Percentiles rank a stretch among this genome's conserved stretches.
These are phyloP conservation scores for Acrossocheilus fasciatus DNA, from an alignment of 2,797 vertebrate genomes.

Conservation along the genomic window DNA sequence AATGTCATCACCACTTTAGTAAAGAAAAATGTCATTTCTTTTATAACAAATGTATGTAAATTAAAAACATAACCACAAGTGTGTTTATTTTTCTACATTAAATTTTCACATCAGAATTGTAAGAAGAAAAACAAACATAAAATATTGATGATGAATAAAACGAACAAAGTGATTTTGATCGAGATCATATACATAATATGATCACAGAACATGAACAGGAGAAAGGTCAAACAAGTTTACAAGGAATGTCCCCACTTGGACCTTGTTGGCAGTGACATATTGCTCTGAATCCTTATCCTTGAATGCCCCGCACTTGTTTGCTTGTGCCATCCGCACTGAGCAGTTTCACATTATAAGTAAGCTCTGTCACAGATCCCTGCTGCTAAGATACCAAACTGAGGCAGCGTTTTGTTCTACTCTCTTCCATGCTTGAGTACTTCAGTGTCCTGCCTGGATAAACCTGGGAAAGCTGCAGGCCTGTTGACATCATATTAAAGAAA, in stretches of 20 bases:
- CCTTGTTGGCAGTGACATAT: conserved; percentile 33
- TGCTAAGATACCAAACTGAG: conserved; percentile 47
- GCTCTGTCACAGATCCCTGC: conserved; percentile 23
- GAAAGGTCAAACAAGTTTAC: conserved; percentile 29
- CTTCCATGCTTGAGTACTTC: conserved; percentile 7
- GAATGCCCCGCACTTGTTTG: conserved; percentile 39
- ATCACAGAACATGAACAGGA: background rate
- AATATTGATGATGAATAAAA: background rate
- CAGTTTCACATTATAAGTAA: conserved; percentile 43
- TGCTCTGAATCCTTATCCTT: conserved; percentile 44
- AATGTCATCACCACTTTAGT: conserved; percentile 6
- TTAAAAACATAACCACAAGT: conserved; percentile 14
- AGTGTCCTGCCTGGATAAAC: background rate
- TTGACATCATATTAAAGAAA: background rate
- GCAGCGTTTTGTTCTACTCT: conserved; percentile 27
- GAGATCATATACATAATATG: conserved; percentile 1
- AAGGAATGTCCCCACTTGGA: conserved; percentile 4
- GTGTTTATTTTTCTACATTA: background rate
- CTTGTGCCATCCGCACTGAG: conserved; percentile 50
- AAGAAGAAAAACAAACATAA: no score
- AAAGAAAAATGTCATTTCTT: background rate
- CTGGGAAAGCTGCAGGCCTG: background rate
- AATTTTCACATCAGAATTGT: background rate
- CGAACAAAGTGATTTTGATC: background rate
- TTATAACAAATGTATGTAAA: background rate